Conservation (phyloP, 2,797 vertebrate species). For the Gymnopithys bicolor region DNA sequence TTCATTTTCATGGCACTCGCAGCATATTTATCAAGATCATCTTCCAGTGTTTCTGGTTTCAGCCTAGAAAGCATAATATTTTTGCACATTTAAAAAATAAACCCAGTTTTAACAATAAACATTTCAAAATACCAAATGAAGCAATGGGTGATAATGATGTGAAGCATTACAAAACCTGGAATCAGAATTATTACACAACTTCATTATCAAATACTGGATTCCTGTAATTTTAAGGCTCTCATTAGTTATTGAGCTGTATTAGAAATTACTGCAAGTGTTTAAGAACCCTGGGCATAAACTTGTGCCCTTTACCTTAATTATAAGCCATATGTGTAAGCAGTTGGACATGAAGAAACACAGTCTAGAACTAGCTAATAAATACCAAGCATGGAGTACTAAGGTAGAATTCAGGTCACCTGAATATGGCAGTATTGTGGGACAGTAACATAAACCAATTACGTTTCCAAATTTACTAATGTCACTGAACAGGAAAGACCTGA, state of each 20-base stretch:
- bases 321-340: background rate
- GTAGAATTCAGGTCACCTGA: constrained; percentile 14
- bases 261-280: background rate
- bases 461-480: constrained; percentile 43
- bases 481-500: constrained; percentile 26
- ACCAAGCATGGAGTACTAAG: background rate
- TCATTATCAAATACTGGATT: background rate
- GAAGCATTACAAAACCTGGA: background rate
- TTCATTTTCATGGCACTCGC: constrained; percentile 80
- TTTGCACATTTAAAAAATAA: constrained; percentile 10
- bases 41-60: constrained; percentile 87
- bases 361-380: background rate
- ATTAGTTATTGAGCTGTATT: background rate
- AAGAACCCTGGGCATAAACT: background rate
- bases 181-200: background rate
- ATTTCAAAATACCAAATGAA: background rate
- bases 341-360: background rate
- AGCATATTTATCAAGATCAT: constrained; percentile 85
- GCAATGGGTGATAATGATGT: background rate
- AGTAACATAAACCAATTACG: constrained; percentile 36
- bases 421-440: background rate
- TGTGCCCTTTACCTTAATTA: background rate
- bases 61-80: constrained; percentile 76
- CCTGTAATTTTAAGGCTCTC: background rate
- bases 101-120: background rate